A percentile compares a stretch with the other conserved stretches of the same genome.
Conservation (phyloP, 2,888 invertebrate species). For the Phorcus lineatus region DNA sequence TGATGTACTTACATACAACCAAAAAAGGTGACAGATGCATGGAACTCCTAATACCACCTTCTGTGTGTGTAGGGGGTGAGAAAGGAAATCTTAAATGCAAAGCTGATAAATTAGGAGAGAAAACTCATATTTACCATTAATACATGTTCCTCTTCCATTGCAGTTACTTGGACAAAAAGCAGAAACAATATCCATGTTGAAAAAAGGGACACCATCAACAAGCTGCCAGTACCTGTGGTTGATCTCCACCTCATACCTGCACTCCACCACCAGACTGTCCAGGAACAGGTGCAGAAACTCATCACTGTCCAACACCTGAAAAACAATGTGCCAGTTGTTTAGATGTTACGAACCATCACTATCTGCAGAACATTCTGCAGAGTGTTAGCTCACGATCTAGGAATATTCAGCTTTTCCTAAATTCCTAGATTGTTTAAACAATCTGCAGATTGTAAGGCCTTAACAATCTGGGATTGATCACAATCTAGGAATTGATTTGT, state of each 20-base stretch:
- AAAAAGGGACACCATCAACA: conserved; percentile 24
- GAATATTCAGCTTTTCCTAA: too few species aligned
- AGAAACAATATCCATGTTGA: conserved; percentile 26
- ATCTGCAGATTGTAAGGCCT: too few species aligned
- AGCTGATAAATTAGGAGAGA: background rate
- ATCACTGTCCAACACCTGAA: conserved; percentile 26
- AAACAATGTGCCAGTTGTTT: too few species aligned
- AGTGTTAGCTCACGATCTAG: too few species aligned
- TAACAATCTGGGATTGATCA: too few species aligned
- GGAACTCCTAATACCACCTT: too few species aligned
- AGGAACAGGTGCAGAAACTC: conserved; percentile 19
- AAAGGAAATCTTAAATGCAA: background rate
- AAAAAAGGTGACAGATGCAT: too few species aligned
- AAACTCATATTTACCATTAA: conserved; percentile 23
- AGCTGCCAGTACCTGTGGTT: conserved; percentile 32
- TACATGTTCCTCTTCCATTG: conserved; percentile 42
- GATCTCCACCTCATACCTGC: conserved; percentile 18
- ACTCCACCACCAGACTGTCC: conserved; percentile 30
- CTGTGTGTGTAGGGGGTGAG: too few species aligned
- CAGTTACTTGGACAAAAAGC: conserved; percentile 44
- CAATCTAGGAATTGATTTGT: too few species aligned
- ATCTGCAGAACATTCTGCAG: too few species aligned
- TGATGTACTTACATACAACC: background rate
- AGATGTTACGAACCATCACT: too few species aligned
- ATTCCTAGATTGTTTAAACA: too few species aligned